Evolutionary conservation across 2,888 invertebrate species (phyloP).

Genomic region (Blera fallax): DNA sequence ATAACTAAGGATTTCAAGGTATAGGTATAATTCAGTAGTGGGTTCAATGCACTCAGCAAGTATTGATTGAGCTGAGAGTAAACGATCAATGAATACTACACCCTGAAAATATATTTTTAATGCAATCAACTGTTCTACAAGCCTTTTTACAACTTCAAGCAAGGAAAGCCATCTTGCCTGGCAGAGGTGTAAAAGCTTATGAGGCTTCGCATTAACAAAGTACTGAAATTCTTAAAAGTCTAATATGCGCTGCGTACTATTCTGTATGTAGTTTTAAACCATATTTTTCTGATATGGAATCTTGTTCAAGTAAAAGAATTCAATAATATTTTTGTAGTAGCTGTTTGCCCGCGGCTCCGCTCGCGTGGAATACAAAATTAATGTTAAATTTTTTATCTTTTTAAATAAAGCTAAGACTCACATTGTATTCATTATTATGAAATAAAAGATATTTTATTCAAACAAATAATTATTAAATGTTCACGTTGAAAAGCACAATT

Average conservation of each 20-base stretch:
- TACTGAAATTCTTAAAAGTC: not conserved
- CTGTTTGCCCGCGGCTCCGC: too few species aligned
- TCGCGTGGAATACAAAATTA: too few species aligned
- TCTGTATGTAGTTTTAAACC: not conserved
- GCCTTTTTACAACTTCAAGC: constrained; percentile 1
- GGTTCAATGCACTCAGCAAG: not conserved
- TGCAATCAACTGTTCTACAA: not conserved
- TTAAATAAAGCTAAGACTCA: too few species aligned
- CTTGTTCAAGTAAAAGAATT: too few species aligned
- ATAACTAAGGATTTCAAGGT: not conserved
- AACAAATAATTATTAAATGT: too few species aligned
- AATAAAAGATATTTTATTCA: too few species aligned
- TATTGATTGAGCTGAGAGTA: constrained; percentile 8
- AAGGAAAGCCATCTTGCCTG: not conserved
- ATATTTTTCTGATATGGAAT: too few species aligned
- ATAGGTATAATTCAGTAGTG: not conserved
- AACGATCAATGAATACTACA: constrained; percentile 2
- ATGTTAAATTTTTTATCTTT: too few species aligned
- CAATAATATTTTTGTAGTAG: too few species aligned
- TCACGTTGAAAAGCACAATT: too few species aligned
- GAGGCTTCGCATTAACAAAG: constrained; percentile 1
- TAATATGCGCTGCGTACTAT: not conserved
- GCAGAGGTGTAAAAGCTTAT: not conserved
- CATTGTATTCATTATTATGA: too few species aligned
- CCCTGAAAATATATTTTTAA: not conserved